These are phyloP conservation scores for Tryphoninae sp. DNA, from an alignment of 2,888 invertebrate genomes.

Conservation along the genomic window DNA sequence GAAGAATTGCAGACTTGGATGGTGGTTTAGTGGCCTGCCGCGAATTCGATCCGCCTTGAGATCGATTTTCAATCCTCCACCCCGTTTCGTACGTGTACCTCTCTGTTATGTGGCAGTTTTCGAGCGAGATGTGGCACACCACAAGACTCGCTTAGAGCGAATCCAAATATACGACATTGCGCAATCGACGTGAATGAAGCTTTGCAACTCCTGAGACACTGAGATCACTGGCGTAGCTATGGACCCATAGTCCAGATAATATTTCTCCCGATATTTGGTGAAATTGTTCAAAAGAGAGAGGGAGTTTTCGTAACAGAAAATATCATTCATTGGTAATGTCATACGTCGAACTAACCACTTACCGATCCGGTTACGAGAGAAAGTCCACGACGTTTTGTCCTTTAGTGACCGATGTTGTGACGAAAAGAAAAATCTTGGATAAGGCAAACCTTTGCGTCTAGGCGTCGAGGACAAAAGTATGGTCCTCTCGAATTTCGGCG, in stretches of 20 bases:
- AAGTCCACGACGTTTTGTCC: neutral
- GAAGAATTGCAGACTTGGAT: constrained; percentile 53
- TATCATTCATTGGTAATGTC: constrained; percentile 15
- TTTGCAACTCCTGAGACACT: neutral
- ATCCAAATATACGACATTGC: constrained; percentile 33
- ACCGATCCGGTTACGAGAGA: neutral
- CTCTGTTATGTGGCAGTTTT: constrained; percentile 17
- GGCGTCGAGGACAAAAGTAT: constrained; percentile 24
- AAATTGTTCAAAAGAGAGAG: constrained; percentile 11
- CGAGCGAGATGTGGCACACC: constrained; percentile 19
- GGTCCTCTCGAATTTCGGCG: constrained; percentile 23
- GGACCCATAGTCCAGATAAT: neutral
- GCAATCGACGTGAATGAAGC: constrained; percentile 34
- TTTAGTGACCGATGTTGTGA: constrained; percentile 21
- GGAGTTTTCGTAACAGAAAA: neutral
- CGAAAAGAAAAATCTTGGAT: constrained; percentile 3
- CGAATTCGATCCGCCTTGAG: constrained; percentile 58
- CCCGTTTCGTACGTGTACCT: constrained; percentile 20
- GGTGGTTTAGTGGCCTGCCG: constrained; percentile 63
- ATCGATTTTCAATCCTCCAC: constrained; percentile 59
- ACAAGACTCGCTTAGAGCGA: constrained; percentile 2
- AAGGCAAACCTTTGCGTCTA: constrained; percentile 26
- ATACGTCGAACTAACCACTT: constrained; percentile 11
- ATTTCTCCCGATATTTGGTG: constrained; percentile 11
- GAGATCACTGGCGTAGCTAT: constrained; percentile 20